Evolutionary conservation across 1,140 invertebrate species (phyloP).

Genomic region (Thalassaphorura encarpata): DNA sequence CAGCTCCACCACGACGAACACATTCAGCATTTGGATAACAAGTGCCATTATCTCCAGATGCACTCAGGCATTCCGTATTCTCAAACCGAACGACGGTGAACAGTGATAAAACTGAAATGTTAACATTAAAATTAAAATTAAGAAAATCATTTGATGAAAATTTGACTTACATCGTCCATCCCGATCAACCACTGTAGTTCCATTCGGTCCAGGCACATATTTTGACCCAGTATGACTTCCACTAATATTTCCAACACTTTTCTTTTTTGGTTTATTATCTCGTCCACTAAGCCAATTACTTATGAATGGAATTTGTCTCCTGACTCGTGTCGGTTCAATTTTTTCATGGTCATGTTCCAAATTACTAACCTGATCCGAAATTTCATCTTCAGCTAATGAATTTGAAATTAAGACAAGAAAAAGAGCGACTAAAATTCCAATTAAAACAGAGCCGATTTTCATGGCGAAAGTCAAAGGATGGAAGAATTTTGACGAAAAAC

Average conservation of each 20-base stretch:
- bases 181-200: background rate
- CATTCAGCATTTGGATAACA: constrained; percentile 60
- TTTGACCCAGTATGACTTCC: too few species aligned
- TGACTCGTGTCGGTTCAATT: background rate
- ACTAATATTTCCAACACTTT: background rate
- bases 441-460: background rate
- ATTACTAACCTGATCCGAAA: background rate
- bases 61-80: constrained; percentile 53
- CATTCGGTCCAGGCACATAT: too few species aligned
- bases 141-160: background rate
- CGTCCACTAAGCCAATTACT: background rate
- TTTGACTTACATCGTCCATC: constrained; percentile 4
- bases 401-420: background rate
- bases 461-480: background rate
- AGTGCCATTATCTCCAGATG: constrained; percentile 63
- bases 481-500: too few species aligned
- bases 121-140: background rate
- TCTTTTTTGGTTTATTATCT: background rate
- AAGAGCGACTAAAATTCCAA: background rate
- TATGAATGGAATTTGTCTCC: background rate
- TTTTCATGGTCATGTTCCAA: background rate
- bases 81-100: constrained; percentile 64
- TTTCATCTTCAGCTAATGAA: background rate
- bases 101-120: constrained; percentile 52
- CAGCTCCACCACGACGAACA: constrained; percentile 47